These are phyloP conservation scores for Dryadula phaetusa DNA, from an alignment of 2,888 invertebrate genomes.

Conservation along the genomic window DNA sequence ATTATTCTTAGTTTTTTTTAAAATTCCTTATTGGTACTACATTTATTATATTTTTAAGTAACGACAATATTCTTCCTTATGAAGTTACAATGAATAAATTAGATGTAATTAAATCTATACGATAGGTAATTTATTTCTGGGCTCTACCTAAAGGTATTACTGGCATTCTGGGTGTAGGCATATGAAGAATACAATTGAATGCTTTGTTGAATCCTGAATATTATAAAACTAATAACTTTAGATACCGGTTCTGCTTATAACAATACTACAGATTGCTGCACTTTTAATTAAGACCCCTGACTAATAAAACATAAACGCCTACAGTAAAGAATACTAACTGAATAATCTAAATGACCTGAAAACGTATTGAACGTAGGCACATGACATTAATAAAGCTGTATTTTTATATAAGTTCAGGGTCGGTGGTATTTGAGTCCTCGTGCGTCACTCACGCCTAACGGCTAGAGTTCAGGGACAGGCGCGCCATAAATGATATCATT, in stretches of 20 bases:
- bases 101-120: too few species aligned
- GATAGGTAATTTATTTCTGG: too few species aligned
- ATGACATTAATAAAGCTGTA: slow-evolving; percentile 64
- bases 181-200: neutral
- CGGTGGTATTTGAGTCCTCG: slow-evolving; percentile 58
- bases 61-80: too few species aligned
- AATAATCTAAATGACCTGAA: slow-evolving; percentile 31
- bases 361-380: slow-evolving; percentile 47
- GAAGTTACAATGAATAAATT: too few species aligned
- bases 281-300: neutral
- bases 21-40: too few species aligned
- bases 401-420: slow-evolving; percentile 64
- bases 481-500: slow-evolving; percentile 81
- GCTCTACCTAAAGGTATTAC: too few species aligned
- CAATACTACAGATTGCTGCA: neutral
- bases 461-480: slow-evolving; percentile 78
- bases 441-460: slow-evolving; percentile 73
- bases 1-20: slow-evolving; percentile 6
- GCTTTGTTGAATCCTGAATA: neutral
- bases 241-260: neutral
- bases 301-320: neutral
- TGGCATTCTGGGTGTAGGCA: too few species aligned
- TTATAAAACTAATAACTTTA: neutral
- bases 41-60: too few species aligned
- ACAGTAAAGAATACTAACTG: neutral